Evolutionary conservation across 2,113 vertebrate species (phyloP), one percentile per base, ranked within the genome.

Genomic region (Syrrhaptes paradoxus): DNA sequence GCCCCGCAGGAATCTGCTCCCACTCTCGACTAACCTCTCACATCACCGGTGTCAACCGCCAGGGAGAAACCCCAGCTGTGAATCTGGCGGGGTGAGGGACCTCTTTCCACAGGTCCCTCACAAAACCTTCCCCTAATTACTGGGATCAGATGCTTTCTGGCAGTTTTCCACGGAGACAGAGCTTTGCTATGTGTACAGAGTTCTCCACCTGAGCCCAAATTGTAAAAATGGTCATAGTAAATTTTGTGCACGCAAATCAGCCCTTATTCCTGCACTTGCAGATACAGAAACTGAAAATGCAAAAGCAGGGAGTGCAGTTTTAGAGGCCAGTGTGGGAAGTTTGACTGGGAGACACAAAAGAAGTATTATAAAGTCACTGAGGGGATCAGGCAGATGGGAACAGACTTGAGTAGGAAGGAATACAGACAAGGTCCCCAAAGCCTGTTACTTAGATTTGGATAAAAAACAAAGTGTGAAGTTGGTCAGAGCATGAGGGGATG

Each of bases 341-440:
- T 89, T 49, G 79, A 90, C 83, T 93, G 68, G 75, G 90, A 95
- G 88, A 95, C 95, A 97, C 90, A 93, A 90, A 92, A 94, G 79
- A 94, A 90, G 52, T 81, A 87, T 96, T 94, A 67, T 46, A 84
- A 96, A 97, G 95, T 95, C 95, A 85, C 83, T 7, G 7, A 94
- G 79, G 93, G 92, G 88, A 94, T 88, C 93, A 89, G 95, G 96
- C 96, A 97, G 96, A 97, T 97, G 95, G 94, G 83, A 96, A 75
- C 72, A 95, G 93, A 78, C 95, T 96, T 96, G 95, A 97, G 96
- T 96, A 90, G 96, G 95, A 95, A 95, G 93, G 86, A 96, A 92
- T n/a, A 75, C 22, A 96, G 93, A 68, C 95, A 96, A 96, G 96
- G 93, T 96, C 93, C 83, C 90, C 85, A 94, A 89, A 96, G 83